These are phyloP conservation scores for Physocephala rufipes DNA, from an alignment of 2,888 invertebrate genomes.

Conservation along the genomic window DNA sequence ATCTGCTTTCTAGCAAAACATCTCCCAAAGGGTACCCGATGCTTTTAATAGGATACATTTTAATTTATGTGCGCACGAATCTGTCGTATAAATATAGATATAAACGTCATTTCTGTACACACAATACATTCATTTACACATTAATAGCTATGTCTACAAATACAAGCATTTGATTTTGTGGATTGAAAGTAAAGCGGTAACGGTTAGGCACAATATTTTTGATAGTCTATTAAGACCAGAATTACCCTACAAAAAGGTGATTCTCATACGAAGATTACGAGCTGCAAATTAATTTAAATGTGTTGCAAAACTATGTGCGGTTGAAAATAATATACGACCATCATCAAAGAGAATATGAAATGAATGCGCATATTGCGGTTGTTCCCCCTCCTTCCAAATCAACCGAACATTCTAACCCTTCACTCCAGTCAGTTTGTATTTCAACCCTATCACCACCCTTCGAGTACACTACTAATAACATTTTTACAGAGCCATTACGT, in stretches of 20 bases:
- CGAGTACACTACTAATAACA: constrained; percentile 27
- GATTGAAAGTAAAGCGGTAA: no score
- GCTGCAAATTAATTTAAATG: constrained; percentile 27
- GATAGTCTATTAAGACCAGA: not conserved
- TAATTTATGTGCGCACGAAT: not conserved
- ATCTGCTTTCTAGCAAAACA: not conserved
- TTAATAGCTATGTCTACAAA: no score
- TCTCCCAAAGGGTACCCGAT: not conserved
- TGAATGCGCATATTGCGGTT: constrained; percentile 6
- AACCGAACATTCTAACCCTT: no score
- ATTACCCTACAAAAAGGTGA: not conserved
- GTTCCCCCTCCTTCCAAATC: not conserved
- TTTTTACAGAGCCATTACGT: constrained; percentile 17
- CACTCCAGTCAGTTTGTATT: no score
- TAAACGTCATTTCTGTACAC: not conserved
- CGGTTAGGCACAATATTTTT: not conserved
- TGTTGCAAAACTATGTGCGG: constrained; percentile 16
- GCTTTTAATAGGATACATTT: not conserved
- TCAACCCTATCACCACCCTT: no score
- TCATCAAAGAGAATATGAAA: constrained; percentile 22
- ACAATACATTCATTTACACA: not conserved
- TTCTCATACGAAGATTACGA: not conserved
- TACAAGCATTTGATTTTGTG: no score
- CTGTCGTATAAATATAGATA: not conserved
- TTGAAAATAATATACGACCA: constrained; percentile 15